These are phyloP conservation scores for Ptychodera flava DNA, from an alignment of 35 echinoderm and acorn worm species.

Conservation along the genomic window DNA sequence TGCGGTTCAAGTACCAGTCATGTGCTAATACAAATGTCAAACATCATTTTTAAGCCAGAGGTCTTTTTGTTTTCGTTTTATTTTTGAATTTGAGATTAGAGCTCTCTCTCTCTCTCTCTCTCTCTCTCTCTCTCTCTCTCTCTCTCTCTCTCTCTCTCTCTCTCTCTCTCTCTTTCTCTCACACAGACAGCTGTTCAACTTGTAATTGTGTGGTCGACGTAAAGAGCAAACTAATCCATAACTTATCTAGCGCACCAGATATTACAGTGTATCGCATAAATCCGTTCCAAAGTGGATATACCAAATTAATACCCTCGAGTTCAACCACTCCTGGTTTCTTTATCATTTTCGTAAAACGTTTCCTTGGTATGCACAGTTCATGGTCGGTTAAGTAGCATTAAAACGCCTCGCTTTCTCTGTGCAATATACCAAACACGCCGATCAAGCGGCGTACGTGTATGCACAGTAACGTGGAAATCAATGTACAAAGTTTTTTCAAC, in stretches of 20 bases:
- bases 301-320: background rate
- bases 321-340: background rate
- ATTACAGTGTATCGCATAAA: background rate
- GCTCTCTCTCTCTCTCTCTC: background rate
- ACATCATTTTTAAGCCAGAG: no score
- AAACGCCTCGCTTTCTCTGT: no score
- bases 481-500: no score
- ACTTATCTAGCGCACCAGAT: background rate
- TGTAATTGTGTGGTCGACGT: background rate
- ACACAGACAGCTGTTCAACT: background rate
- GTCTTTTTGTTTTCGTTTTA: no score
- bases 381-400: no score
- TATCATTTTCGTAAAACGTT: background rate
- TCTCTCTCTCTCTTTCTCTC: background rate
- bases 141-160: background rate
- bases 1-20: no score
- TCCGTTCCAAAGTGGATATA: background rate
- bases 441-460: no score
- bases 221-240: background rate
- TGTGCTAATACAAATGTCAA: no score
- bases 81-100: no score
- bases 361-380: background rate
- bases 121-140: background rate
- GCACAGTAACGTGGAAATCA: no score
- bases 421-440: no score